Conservation (phyloP, 2,797 vertebrate species). For the Gobionotothen gibberifrons region DNA sequence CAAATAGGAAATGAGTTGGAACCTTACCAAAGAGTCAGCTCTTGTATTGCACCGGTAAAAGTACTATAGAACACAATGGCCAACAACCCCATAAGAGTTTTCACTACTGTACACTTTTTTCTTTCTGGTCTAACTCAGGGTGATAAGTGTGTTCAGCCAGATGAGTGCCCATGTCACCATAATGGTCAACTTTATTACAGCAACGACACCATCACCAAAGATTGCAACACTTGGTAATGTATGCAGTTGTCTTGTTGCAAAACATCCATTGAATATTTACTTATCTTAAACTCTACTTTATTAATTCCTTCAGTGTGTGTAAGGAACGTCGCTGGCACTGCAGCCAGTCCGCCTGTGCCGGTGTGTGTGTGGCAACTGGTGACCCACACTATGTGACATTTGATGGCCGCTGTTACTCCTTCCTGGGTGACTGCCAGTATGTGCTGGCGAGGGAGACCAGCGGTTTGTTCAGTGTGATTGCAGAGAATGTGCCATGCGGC, state of each 20-base stretch:
- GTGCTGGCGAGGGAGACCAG: constrained; percentile 84
- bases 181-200: constrained; percentile 86
- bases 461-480: constrained; percentile 86
- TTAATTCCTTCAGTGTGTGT: constrained; percentile 83
- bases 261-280: no score
- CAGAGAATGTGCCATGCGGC: constrained; percentile 92
- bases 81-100: neutral
- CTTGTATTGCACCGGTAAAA: neutral
- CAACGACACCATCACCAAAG: constrained; percentile 89
- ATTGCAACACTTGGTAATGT: constrained; percentile 92
- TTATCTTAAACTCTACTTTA: neutral
- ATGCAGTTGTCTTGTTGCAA: neutral
- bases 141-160: constrained; percentile 84
- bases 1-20: neutral
- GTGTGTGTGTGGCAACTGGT: constrained; percentile 90
- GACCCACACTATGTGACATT: constrained; percentile 95
- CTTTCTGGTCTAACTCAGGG: constrained; percentile 70
- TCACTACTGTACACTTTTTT: neutral
- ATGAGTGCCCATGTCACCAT: constrained; percentile 91
- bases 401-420: constrained; percentile 89
- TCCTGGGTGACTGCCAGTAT: constrained; percentile 93
- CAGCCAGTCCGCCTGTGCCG: constrained; percentile 77
- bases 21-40: neutral
- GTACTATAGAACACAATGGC: no score
- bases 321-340: constrained; percentile 88